Evolutionary conservation across 2,113 vertebrate genomes (phyloP), one percentile per base, ranked within the genome.

Genomic region (Bambusicola thoracicus): DNA sequence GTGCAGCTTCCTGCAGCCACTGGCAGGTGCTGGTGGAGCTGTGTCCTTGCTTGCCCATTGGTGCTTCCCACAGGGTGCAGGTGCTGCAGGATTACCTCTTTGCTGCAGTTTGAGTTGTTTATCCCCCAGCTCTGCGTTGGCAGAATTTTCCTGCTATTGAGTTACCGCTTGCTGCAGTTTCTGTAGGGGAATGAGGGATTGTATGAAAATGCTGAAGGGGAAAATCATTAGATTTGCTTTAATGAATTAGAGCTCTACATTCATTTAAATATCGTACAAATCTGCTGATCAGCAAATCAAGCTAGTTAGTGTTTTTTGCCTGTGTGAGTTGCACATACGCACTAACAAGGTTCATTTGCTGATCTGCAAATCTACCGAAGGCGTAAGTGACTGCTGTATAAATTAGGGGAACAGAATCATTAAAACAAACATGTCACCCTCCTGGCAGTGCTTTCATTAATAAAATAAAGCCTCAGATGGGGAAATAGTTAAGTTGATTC

Each of bases 371-470:
- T 81, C 62, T 56, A 8, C 12, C 1, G 0, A 3, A 30, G 2
- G 73, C 43, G 11, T 20, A 11, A 58, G 27, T 14, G 87, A 48
- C 59, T 25, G 87, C 62, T 5, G 41, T 29, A 10, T 15, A 95
- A 94, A 96, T 87, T 24, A 81, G 32, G 58, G 75, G 82, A 62
- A 43, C 0, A 11, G 40, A 49, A 27, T 95, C 80, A 87, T 95
- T 96, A 96, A 92, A 96, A 88, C 16, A 87, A 82, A 77, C 79
- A 48, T 44, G 48, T 73, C 56, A 38, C 91, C 91, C 58, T 65
- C 90, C 79, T 72, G 68, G 40, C 34, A 27, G 59, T 1, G 38
- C 41, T 41, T 84, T 81, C 85, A 40, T 78, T 89, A 91, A 77
- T 85, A 82, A 88, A 82, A 67, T 75, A 63, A 87, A 88, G 41